Evolutionary conservation across 30 jellyfish, hydroid and myxozoan genomes (phyloP).

Genomic region (Hydractinia symbiolongicarpus): DNA sequence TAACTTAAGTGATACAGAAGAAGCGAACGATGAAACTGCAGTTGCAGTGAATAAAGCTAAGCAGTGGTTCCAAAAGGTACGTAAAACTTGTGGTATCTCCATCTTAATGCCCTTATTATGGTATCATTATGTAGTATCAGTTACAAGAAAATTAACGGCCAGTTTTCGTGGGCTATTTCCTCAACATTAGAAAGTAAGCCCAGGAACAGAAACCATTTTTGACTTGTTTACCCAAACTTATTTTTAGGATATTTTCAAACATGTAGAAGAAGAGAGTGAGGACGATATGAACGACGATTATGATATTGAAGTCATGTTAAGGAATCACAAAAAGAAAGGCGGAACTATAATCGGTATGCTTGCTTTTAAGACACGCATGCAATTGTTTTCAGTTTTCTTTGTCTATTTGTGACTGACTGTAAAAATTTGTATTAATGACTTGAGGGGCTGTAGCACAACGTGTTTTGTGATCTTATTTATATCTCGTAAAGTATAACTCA

Average conservation of each 20-base stretch:
- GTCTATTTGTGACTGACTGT: too few species aligned
- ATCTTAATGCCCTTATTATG: neutral
- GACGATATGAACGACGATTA: constrained; percentile 80
- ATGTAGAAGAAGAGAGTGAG: constrained; percentile 32
- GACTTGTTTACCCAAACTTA: neutral
- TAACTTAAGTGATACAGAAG: constrained; percentile 23
- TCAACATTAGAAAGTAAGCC: neutral
- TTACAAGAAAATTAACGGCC: too few species aligned
- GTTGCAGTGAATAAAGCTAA: constrained; percentile 32
- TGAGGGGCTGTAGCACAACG: too few species aligned
- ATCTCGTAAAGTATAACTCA: too few species aligned
- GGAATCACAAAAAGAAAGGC: constrained; percentile 56
- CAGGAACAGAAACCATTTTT: neutral
- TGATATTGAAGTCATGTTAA: constrained; percentile 63
- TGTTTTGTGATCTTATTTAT: too few species aligned
- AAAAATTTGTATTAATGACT: neutral
- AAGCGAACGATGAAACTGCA: constrained; percentile 14
- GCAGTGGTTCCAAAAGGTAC: constrained; percentile 82
- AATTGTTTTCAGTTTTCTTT: too few species aligned
- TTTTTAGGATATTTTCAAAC: constrained; percentile 63
- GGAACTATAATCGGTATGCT: constrained; percentile 44
- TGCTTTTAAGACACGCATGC: too few species aligned
- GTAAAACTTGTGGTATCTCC: neutral
- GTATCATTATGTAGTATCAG: neutral
- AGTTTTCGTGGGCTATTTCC: neutral